phyloP scores from a whole-genome alignment of 2,797 vertebrate genomes.

The Holocentrus rufus region DNA sequence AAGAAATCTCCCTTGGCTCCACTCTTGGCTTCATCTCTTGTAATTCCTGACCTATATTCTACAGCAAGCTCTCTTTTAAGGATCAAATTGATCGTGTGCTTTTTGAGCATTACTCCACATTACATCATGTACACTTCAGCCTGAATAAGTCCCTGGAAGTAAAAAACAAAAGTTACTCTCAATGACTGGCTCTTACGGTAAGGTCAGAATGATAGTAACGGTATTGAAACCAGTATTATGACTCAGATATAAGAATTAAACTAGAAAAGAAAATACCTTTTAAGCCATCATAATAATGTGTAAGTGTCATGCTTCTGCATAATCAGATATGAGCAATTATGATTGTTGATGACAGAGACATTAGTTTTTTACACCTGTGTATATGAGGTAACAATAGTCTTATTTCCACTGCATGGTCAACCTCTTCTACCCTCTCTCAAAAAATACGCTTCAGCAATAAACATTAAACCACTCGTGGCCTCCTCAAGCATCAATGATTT shows the following conservation, averaged over 20 bases:
- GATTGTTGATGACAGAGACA: not conserved
- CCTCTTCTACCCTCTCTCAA: not conserved
- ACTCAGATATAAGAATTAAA: not conserved
- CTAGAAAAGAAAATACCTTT: not conserved
- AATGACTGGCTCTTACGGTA: not conserved
- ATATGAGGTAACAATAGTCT: not conserved
- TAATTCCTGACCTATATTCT: slow-evolving; percentile 60
- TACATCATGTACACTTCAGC: not conserved
- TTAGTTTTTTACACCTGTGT: not conserved
- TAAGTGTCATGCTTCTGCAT: not conserved
- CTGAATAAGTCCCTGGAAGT: not conserved
- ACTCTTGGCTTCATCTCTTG: slow-evolving; percentile 49
- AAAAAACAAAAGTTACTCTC: not conserved
- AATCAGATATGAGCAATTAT: not conserved
- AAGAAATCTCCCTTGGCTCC: slow-evolving; percentile 21
- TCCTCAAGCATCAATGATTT: not conserved
- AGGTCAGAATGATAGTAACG: not conserved
- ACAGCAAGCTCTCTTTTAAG: slow-evolving; percentile 28
- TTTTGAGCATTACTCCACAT: slow-evolving; percentile 11
- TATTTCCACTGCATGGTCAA: not conserved
- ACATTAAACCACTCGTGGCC: not conserved
- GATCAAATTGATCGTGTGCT: slow-evolving; percentile 26
- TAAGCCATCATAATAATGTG: not conserved
- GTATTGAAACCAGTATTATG: not conserved
- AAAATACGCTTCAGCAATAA: not conserved